phyloP scores from a whole-genome alignment of 2,113 vertebrate species.

The Corythornis vintsioides region DNA sequence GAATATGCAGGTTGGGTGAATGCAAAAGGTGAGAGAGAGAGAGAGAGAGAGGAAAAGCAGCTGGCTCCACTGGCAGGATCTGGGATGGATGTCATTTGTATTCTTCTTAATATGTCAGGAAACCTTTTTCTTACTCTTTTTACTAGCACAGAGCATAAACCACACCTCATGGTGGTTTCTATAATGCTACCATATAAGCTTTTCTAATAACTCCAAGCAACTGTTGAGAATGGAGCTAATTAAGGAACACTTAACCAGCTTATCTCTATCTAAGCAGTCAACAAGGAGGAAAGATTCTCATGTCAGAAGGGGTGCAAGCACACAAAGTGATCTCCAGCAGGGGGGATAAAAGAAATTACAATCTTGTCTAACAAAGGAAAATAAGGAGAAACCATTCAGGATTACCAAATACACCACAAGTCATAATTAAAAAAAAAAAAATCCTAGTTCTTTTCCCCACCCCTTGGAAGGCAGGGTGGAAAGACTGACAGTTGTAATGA shows the following conservation, averaged over 20 bases:
- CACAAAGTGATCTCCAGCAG: background rate
- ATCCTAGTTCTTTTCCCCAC: background rate
- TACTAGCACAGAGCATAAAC: background rate
- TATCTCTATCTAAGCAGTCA: background rate
- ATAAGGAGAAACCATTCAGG: background rate
- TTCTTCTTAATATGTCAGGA: background rate
- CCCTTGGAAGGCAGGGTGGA: background rate
- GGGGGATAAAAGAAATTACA: background rate
- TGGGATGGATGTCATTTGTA: background rate
- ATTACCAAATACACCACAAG: background rate
- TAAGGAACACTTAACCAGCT: background rate
- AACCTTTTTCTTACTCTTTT: background rate
- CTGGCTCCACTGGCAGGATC: background rate
- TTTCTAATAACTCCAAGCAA: background rate
- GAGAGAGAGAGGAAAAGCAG: background rate
- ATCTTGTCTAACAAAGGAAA: background rate
- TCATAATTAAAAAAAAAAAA: background rate
- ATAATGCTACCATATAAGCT: background rate
- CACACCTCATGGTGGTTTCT: background rate
- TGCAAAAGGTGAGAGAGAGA: background rate
- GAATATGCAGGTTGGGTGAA: background rate
- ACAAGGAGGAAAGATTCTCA: background rate
- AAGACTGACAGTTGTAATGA: background rate
- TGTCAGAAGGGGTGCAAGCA: background rate
- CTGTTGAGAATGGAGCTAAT: background rate